Conservation (phyloP, 2,888 invertebrate species). For the Drosophila kanekoi region DNA sequence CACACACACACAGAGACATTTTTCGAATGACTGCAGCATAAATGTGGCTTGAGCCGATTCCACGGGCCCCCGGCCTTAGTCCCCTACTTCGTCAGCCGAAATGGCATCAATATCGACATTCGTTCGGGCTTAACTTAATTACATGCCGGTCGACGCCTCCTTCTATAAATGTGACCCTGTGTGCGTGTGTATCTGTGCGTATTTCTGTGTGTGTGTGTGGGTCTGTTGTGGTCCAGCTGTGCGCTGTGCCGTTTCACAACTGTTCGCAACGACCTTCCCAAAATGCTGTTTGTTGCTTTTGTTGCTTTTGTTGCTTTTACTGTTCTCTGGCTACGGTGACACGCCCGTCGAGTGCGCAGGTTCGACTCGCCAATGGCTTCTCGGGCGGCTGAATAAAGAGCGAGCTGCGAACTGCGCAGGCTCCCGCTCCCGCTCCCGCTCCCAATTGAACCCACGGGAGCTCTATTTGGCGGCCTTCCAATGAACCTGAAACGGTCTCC, state of each 20-base stretch:
- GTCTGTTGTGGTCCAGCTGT: constrained; percentile 65
- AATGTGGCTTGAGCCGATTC: constrained; percentile 30
- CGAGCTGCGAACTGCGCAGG: constrained; percentile 46
- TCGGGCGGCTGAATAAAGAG: constrained; percentile 61
- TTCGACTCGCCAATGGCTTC: constrained; percentile 21
- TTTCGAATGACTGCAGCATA: constrained; percentile 20
- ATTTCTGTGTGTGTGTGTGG: constrained; percentile 7
- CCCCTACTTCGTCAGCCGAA: constrained; percentile 27
- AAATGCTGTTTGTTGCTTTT: constrained; percentile 52
- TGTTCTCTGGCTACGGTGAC: constrained; percentile 61
- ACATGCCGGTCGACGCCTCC: constrained; percentile 77
- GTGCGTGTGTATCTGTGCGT: constrained; percentile 14
- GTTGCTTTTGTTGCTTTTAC: constrained; percentile 27
- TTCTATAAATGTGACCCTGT: constrained; percentile 66
- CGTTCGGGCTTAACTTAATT: constrained; percentile 77
- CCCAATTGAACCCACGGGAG: constrained; percentile 54
- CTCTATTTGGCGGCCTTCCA: constrained; percentile 47
- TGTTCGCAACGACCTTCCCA: constrained; percentile 77
- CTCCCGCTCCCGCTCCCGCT: constrained; percentile 28
- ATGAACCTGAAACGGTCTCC: constrained; percentile 69
- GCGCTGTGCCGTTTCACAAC: constrained; percentile 68
- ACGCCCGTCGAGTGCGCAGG: constrained; percentile 78
- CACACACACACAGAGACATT: constrained; percentile 1
- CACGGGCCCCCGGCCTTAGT: constrained; percentile 25
- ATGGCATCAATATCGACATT: constrained; percentile 55